Percentiles rank a stretch among this genome's conserved stretches.
Evolutionary conservation across 2,797 vertebrate genomes (phyloP).

Genomic region (Cheirogaleus major): DNA sequence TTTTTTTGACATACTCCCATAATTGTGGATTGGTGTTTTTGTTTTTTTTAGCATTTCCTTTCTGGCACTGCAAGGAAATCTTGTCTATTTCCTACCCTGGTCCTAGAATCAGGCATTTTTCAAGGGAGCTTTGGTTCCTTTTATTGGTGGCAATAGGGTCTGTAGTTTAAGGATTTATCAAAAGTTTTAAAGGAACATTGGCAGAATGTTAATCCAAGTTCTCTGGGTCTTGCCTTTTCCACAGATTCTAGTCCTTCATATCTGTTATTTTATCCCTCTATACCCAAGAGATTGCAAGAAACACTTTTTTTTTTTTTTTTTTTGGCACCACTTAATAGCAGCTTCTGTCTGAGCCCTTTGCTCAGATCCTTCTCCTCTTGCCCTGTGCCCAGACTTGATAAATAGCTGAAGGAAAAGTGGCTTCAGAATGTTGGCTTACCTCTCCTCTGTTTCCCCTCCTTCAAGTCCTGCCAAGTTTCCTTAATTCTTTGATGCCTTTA

Average conservation of each 20-base stretch:
- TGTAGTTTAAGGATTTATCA: neutral
- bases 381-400: neutral
- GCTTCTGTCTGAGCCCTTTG: neutral
- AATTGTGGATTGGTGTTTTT: neutral
- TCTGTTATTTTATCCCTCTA: neutral
- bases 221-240: neutral
- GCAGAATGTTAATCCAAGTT: neutral
- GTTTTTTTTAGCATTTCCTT: neutral
- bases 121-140: neutral
- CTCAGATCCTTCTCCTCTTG: neutral
- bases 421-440: neutral
- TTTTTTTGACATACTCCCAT: neutral
- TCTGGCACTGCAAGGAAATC: neutral
- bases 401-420: neutral
- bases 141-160: neutral
- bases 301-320: neutral
- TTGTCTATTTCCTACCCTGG: neutral
- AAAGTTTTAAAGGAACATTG: neutral
- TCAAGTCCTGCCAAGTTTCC: neutral
- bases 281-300: neutral
- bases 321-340: neutral
- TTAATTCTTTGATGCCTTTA: neutral
- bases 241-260: neutral
- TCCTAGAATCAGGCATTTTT: neutral
- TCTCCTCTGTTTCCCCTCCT: neutral